Conservation (phyloP, 1,140 invertebrate genomes). For the Adelges cooleyi region DNA sequence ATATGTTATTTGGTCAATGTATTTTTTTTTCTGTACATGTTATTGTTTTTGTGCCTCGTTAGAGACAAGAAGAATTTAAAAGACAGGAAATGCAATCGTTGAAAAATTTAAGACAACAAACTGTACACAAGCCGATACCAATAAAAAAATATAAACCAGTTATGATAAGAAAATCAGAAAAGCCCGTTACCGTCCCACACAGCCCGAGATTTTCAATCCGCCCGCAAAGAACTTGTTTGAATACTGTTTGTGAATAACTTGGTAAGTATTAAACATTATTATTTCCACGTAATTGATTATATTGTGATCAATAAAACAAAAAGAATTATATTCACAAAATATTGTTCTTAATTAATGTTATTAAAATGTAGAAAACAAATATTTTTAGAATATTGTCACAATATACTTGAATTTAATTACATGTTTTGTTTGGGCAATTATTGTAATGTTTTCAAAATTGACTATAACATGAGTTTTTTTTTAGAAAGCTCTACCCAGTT, state of each 20-base stretch:
- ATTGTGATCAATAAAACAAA: no score
- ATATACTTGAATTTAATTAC: no score
- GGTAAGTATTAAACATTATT: neutral
- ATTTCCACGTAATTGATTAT: no score
- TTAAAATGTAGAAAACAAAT: no score
- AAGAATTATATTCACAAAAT: no score
- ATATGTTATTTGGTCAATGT: neutral
- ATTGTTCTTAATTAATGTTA: no score
- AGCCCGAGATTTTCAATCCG: conserved; percentile 11
- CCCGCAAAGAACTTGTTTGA: neutral
- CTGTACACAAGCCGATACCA: conserved; percentile 13
- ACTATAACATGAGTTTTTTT: no score
- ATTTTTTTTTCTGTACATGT: neutral
- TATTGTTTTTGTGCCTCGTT: neutral
- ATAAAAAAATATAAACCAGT: conserved; percentile 19
- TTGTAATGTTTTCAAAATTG: no score
- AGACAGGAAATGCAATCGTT: neutral
- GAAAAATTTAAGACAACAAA: conserved; percentile 3
- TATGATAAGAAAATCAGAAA: conserved; percentile 5
- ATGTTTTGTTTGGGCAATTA: no score
- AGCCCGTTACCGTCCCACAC: conserved; percentile 5
- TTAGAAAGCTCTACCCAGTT: no score
- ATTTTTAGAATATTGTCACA: no score
- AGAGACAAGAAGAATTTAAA: conserved; percentile 14
- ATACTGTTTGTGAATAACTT: neutral